Evolutionary conservation across 2,797 vertebrate genomes (phyloP), one percentile per base, ranked within the genome.

Genomic region (Acipenser oxyrinchus): DNA sequence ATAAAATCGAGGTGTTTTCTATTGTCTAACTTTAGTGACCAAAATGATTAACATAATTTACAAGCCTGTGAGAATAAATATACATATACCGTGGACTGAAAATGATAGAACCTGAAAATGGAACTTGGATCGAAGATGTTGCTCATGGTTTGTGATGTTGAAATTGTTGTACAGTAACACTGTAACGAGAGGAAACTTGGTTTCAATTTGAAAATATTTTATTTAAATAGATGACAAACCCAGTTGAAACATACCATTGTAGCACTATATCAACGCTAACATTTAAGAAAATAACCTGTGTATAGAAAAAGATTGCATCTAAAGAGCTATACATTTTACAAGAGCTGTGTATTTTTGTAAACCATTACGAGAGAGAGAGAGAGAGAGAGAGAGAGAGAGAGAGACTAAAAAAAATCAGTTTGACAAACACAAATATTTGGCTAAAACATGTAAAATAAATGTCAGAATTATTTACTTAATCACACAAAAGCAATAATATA

Each of bases 221-320:
- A 92, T 94, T 93, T 93, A 81, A 90, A 88, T 90, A 88, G 87
- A 94, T 94, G 91, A 85, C 92, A 95, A 94, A 94, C 94, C 96
- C 94, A 88, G 90, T 94, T 83, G 89, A 91, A 95, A 95, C 94
- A 89, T 94, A 95, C 95, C 95, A 94, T 94, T 75, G 92, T 95
- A 96, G 95, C 96, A 92, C 91, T 95, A 96, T 91, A 91, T 94
- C 96, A 96, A 97, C 95, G 94, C 96, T 94, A 94, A 97, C 95
- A 95, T 93, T 94, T 98, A 95, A 91, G 94, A 97, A 98, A 98
- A 99, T 98, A 98, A 95, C 85, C 82, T 94, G 93, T 99, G 91
- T 93, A 93, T 94, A 97, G 85, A 98, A 99, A 91, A 88, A 93
- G 92, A 93, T 94, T 94, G 93, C 92, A 92, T 93, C 90, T 91